Base-by-base conservation (phyloP, 1,140 invertebrate species). In the Mya arenaria region DNA sequence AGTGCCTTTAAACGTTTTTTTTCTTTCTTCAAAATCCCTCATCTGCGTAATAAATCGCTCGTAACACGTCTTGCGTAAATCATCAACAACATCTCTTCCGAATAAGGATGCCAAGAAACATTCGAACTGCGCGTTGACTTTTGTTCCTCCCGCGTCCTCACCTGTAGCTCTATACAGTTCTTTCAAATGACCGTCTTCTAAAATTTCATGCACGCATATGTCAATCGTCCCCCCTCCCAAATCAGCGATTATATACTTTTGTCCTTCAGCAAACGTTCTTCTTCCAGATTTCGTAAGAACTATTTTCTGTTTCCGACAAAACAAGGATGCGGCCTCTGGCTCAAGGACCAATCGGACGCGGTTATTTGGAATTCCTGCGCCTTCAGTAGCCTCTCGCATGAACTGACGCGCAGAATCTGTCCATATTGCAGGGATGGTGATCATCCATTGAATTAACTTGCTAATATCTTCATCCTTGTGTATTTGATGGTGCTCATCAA, bases 161-260 rank as follows among this genome's bases (percentile, higher is more conserved):
- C 60, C 60, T 15, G 60, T 63, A 2, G 60, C 60, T 15, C 25
- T 2, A 34, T 28, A 6, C 6, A 63, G 30, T 15, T 63, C 60
- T 63, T 36, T 1, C 3, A 63, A 63, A n/a, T 36, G 34, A 4
- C 39, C 60, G 6, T 36, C 32, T 4, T 32, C 32, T 36, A 63
- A 36, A 6, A 63, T 63, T 63, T 63, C 60, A 63, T 63, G 60
- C 23, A 28, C 60, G 39, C 60, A 63, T 25, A 63, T 36, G 15
- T 63, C 60, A 19, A 36, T n/a, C n/a, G 30, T 32, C 39, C 60
- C 60, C 23, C 60, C 60, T 19, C 60, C 60, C 19, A 63, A 36
- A 63, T 63, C 60, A 6, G 60, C 60, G 15, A 63, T 63, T n/a
- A 63, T 63, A 34, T 63, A 63, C 32, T 63, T 63, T 17, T 36